Conservation (phyloP, 2,888 invertebrate species). For the Nymphalis urticae region DNA sequence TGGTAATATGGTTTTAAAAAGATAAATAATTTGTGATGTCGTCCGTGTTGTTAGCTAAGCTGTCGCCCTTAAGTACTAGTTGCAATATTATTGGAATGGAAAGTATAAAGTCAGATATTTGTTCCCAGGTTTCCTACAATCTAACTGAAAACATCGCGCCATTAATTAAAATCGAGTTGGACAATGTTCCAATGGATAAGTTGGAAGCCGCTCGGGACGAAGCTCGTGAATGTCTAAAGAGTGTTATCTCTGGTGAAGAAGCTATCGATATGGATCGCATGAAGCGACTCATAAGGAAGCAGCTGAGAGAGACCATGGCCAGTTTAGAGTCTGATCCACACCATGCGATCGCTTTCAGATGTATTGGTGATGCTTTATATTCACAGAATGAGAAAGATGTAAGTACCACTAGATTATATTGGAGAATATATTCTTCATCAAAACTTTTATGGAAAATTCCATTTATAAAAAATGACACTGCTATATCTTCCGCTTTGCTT, state of each 20-base stretch:
- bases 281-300: slow-evolving; percentile 86
- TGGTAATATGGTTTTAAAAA: too few relatives aligned
- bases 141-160: slow-evolving; percentile 88
- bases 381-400: slow-evolving; percentile 88
- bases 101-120: too few relatives aligned
- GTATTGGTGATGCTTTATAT: slow-evolving; percentile 92
- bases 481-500: too few relatives aligned
- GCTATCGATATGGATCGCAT: slow-evolving; percentile 89
- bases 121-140: slow-evolving; percentile 83
- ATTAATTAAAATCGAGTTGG: slow-evolving; percentile 85
- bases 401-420: slow-evolving; percentile 54
- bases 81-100: too few relatives aligned
- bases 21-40: too few relatives aligned
- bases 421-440: neutral
- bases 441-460: neutral
- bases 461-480: neutral
- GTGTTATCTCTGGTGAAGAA: slow-evolving; percentile 60
- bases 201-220: slow-evolving; percentile 83
- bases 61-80: too few relatives aligned
- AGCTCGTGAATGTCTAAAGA: slow-evolving; percentile 62
- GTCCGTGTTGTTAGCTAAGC: too few relatives aligned
- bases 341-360: slow-evolving; percentile 87
- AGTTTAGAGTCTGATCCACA: slow-evolving; percentile 90
- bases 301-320: slow-evolving; percentile 85
- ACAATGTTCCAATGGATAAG: slow-evolving; percentile 88